Evolutionary conservation across 2,113 vertebrate genomes (phyloP), one percentile per base, ranked within the genome.

Genomic region (Barbus barbus): DNA sequence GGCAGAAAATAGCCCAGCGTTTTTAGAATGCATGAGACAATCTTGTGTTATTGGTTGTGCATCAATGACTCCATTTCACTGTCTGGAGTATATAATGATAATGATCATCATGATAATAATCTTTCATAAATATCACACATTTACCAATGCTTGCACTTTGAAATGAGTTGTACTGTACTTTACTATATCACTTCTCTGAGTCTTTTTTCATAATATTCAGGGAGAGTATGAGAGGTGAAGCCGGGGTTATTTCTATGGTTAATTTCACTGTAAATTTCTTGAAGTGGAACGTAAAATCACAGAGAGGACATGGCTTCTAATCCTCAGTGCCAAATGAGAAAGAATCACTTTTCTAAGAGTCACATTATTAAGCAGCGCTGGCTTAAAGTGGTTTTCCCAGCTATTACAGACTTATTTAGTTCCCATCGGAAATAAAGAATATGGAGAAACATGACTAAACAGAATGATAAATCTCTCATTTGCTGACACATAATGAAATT

Each of bases 301-400:
- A 83, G 67, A 53, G 63, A 69, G 22, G 71, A 65, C 67, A 65
- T n/a, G 3, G 75, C 81, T 84, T 56, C 82, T 61, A 48, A 63
- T 81, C 81, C 77, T 80, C 53, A 26, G 67, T 63, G 20, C 91
- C 84, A 93, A 94, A 94, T 93, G 91, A 94, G 90, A 92, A 94
- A 67, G 86, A 94, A 94, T 93, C 91, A 90, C 86, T 94, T 94
- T 90, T 87, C 91, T 93, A 92, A 93, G 90, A 89, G 90, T 75
- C 86, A 87, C 90, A 91, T 94, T 94, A 95, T 95, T 93, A 93
- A 92, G 91, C 93, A 92, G 89, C 88, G 83, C 80, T 80, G 60
- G 91, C 91, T 93, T 93, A 89, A 89, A 87, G 91, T 74, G 81
- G 89, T 93, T 94, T 93, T 90, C 77, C 86, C 75, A 86, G 90